These are phyloP conservation scores for Homarus gammarus DNA, from an alignment of 2,888 invertebrate species.

Conservation along the genomic window DNA sequence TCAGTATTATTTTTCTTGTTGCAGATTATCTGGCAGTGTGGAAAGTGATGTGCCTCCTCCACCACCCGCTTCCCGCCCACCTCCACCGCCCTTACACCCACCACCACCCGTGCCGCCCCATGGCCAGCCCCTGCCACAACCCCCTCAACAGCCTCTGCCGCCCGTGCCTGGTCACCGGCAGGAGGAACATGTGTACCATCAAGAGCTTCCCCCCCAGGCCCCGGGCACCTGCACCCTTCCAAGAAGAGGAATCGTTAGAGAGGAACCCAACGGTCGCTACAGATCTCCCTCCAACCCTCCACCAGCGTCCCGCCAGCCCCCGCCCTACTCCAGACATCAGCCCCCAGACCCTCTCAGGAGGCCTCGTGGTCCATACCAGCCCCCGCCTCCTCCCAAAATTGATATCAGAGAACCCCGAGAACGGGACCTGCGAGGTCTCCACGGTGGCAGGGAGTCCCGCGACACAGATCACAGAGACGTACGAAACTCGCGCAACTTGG, in stretches of 20 bases:
- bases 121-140: conserved; percentile 43
- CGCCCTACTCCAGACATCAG: conserved; percentile 72
- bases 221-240: conserved; percentile 75
- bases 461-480: conserved; percentile 19
- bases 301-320: conserved; percentile 67
- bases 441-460: conserved; percentile 1
- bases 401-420: conserved; percentile 37
- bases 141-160: conserved; percentile 58
- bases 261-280: conserved; percentile 27
- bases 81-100: conserved; percentile 45
- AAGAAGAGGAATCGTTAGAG: conserved; percentile 59
- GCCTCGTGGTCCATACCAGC: conserved; percentile 53
- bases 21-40: conserved; percentile 26
- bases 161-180: conserved; percentile 51
- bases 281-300: conserved; percentile 75
- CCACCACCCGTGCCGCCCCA: conserved; percentile 62
- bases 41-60: conserved; percentile 54
- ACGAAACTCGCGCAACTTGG: neutral
- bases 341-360: conserved; percentile 63
- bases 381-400: conserved; percentile 58
- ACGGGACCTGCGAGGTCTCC: neutral
- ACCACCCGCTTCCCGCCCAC: conserved; percentile 42
- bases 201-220: conserved; percentile 48
- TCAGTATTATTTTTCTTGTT: neutral
- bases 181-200: conserved; percentile 26